Evolutionary conservation across 2,888 invertebrate species (phyloP).

Genomic region (Phytoseiulus persimilis): DNA sequence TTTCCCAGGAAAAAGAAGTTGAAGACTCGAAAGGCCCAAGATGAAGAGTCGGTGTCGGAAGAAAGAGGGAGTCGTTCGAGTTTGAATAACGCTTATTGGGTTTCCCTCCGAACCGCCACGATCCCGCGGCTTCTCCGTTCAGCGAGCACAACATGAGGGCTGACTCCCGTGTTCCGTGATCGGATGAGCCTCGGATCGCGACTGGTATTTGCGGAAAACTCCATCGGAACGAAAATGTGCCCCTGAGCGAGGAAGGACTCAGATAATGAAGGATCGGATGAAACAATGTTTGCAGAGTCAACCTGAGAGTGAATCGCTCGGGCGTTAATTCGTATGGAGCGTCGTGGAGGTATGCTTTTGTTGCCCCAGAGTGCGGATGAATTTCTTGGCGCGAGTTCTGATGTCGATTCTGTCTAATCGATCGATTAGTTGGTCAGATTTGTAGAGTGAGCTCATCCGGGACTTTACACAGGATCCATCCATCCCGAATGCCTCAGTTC

Average conservation of each 20-base stretch:
- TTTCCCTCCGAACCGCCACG: background rate
- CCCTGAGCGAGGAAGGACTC: background rate
- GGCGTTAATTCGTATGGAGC: background rate
- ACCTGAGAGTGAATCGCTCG: background rate
- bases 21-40: too few relatives aligned
- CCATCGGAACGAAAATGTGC: background rate
- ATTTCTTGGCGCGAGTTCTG: too few relatives aligned
- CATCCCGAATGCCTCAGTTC: too few relatives aligned
- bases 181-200: background rate
- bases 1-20: background rate
- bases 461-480: too few relatives aligned
- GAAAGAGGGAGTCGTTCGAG: background rate
- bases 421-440: too few relatives aligned
- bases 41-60: background rate
- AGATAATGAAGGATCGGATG: background rate
- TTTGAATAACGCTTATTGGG: background rate
- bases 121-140: too few relatives aligned
- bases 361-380: too few relatives aligned
- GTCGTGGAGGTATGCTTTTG: too few relatives aligned
- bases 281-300: background rate
- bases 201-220: background rate
- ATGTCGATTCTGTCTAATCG: too few relatives aligned
- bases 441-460: too few relatives aligned
- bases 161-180: background rate
- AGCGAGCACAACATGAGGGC: background rate